Percentiles rank a stretch among this genome's conserved stretches.
Evolutionary conservation across 2,888 invertebrate genomes (phyloP).

Genomic region (Caenorhabditis wallacei): DNA sequence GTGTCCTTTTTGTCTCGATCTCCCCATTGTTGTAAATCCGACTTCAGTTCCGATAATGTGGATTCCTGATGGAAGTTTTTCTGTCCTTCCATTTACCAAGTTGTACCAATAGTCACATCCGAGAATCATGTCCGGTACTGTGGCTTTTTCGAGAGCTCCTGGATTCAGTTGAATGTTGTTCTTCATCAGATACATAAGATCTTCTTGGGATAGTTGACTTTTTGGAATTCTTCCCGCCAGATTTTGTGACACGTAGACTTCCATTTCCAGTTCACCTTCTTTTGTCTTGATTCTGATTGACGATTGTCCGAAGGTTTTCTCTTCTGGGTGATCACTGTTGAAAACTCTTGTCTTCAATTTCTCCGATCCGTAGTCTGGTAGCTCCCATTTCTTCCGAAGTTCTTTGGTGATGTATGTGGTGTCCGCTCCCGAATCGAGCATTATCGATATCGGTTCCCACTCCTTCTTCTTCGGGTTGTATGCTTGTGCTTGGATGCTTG

Average conservation of each 20-base stretch:
- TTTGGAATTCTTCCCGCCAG: background rate
- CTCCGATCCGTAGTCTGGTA: background rate
- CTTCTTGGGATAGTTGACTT: background rate
- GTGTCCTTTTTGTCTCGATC: background rate
- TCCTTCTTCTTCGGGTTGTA: background rate
- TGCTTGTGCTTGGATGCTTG: background rate
- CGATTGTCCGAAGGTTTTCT: background rate
- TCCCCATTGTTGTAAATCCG: background rate
- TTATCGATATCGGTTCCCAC: background rate
- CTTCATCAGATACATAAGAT: background rate
- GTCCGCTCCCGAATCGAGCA: constrained; percentile 16
- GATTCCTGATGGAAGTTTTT: background rate
- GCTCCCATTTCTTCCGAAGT: background rate
- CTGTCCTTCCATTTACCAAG: background rate
- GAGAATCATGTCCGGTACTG: background rate
- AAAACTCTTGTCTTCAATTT: background rate
- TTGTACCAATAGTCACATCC: background rate
- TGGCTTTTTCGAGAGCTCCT: background rate
- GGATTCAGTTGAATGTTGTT: background rate
- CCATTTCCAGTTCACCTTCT: background rate
- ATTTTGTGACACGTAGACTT: background rate
- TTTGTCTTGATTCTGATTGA: background rate
- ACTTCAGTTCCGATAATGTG: background rate
- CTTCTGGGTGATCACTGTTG: background rate
- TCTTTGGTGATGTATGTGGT: background rate